Base-by-base conservation (phyloP, 2,888 invertebrate species). In the Acanthopleura granulata region DNA sequence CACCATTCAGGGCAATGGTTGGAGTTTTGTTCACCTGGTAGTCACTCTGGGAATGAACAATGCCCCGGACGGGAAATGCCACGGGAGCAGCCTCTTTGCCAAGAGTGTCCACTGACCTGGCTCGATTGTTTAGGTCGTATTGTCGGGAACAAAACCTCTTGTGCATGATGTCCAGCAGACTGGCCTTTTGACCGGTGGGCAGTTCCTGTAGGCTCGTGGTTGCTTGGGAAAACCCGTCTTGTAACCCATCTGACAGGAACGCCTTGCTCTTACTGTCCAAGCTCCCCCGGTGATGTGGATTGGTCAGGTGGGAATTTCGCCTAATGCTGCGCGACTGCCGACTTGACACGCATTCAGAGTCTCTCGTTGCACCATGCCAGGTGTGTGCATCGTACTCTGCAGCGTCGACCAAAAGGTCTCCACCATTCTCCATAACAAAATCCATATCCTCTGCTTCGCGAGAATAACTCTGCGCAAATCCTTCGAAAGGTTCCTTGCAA, bases 81-180 rank as follows among this genome's bases (percentile, higher is more conserved):
- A 22, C n/a, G 3, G 22, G n/a, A 1, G n/a, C 22, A 18, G 18
- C n/a, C 18, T n/a, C 6, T 57, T 57, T 57, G 57, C 12, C 3
- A 18, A 57, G 22, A 12, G 57, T 57, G 22, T 57, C 57, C 57
- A 57, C 22, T n/a, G 57, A 57, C 6, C 22, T 18, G 18, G 57
- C 57, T n/a, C 57, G 57, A 6, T 57, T 3, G 57, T 57, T 4
- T 6, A 57, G 6, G 51, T 76, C 72, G 76, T 86, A 87, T 76
- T 87, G 86, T 74, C 86, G 83, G 27, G 86, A 78, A 82, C 86
- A 87, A 76, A 85, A 85, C 62, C 83, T 85, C 74, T 86, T 87
- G 76, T 87, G 87, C 83, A 87, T 82, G 62, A 84, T 82, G 77
- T 87, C 87, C 62, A 87, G 75, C 11, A 87, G 72, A 69, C 69